These are phyloP conservation scores for Ptychoptera contaminata DNA, from an alignment of 2,888 invertebrate genomes.

Conservation along the genomic window DNA sequence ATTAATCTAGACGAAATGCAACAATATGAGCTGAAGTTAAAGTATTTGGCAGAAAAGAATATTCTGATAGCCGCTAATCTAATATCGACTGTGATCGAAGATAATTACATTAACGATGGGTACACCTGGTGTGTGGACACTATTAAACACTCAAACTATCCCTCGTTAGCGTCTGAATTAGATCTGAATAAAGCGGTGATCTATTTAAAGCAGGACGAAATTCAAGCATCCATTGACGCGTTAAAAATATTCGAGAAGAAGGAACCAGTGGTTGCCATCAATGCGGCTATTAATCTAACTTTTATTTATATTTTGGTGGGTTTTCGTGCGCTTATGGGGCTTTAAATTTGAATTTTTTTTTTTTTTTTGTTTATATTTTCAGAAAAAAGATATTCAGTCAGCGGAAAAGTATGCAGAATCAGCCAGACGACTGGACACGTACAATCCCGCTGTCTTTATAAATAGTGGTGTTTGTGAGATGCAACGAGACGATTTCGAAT, in stretches of 20 bases:
- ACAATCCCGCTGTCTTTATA: constrained; percentile 67
- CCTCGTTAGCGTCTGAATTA: constrained; percentile 67
- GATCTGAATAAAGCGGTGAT: constrained; percentile 85
- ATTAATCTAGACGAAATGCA: constrained; percentile 64
- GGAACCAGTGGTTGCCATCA: constrained; percentile 66
- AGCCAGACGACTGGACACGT: constrained; percentile 57
- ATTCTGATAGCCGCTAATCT: constrained; percentile 76
- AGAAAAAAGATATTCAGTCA: constrained; percentile 67
- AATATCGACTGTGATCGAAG: constrained; percentile 72
- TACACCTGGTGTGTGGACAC: constrained; percentile 85
- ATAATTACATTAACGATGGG: constrained; percentile 45
- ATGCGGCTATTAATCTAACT: constrained; percentile 71
- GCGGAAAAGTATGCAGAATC: constrained; percentile 61
- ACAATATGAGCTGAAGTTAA: constrained; percentile 51
- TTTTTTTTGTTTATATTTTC: too few relatives aligned
- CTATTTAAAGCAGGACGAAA: constrained; percentile 65
- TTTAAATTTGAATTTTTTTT: too few relatives aligned
- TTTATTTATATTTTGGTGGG: constrained; percentile 41
- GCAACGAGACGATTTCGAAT: constrained; percentile 48
- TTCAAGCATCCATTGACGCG: constrained; percentile 65
- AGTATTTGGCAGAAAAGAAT: constrained; percentile 60
- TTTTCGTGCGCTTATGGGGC: too few relatives aligned
- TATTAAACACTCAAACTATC: constrained; percentile 77
- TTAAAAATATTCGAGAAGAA: constrained; percentile 75
- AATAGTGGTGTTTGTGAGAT: constrained; percentile 72